Conservation (phyloP, 2,888 invertebrate genomes). For the Eledone cirrhosa region DNA sequence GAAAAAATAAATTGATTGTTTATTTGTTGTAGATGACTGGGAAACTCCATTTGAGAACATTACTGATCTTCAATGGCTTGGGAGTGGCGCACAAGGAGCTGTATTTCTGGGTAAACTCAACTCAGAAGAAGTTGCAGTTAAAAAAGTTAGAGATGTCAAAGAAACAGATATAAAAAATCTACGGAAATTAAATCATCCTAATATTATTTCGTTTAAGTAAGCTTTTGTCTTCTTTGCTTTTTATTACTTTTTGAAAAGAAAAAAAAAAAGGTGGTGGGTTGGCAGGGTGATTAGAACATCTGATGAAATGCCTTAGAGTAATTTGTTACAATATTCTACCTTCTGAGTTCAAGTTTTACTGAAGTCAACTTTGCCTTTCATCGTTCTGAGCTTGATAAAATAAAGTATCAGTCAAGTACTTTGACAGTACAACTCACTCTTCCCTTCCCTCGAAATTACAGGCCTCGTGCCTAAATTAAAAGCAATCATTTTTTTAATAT, state of each 20-base stretch:
- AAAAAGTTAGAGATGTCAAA: conserved; percentile 89
- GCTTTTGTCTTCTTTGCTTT: conserved; percentile 38
- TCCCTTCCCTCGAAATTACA: not conserved
- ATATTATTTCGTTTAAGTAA: conserved; percentile 84
- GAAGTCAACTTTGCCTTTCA: too few relatives aligned
- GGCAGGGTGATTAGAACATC: too few relatives aligned
- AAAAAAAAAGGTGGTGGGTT: not conserved
- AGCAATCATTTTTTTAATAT: too few relatives aligned
- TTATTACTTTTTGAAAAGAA: not conserved
- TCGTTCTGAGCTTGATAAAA: too few relatives aligned
- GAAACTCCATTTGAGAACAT: conserved; percentile 93
- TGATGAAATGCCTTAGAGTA: too few relatives aligned
- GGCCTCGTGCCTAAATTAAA: too few relatives aligned
- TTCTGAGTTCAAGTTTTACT: too few relatives aligned
- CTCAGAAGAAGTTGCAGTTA: conserved; percentile 89
- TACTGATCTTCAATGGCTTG: conserved; percentile 87
- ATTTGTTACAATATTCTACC: too few relatives aligned
- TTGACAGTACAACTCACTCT: not conserved
- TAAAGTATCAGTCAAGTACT: not conserved
- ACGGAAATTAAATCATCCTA: conserved; percentile 91
- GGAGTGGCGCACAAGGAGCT: conserved; percentile 94
- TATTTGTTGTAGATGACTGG: conserved; percentile 79
- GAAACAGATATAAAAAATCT: conserved; percentile 94
- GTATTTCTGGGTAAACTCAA: conserved; percentile 87
- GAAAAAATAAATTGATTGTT: too few relatives aligned